phyloP scores from a whole-genome alignment of 2,888 invertebrate genomes.

The Ornithoptera priamus region DNA sequence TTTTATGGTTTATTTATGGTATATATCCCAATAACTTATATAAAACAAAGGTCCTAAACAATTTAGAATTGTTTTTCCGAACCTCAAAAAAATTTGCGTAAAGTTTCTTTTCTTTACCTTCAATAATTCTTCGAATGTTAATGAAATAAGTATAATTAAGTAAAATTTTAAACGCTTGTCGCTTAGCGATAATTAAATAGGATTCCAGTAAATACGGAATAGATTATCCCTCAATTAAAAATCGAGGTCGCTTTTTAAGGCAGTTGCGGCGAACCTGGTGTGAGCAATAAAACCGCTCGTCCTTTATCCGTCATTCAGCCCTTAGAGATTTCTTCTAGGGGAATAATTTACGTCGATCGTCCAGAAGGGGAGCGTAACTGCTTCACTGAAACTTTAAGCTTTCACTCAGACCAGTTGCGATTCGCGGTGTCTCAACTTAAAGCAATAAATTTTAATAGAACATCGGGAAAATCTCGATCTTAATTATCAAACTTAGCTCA shows the following conservation, averaged over 20 bases:
- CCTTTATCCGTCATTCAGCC: slow-evolving; percentile 79
- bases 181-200: slow-evolving; percentile 57
- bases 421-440: slow-evolving; percentile 72
- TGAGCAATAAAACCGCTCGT: slow-evolving; percentile 74
- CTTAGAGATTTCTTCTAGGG: slow-evolving; percentile 77
- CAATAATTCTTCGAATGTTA: not conserved
- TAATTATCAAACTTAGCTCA: slow-evolving; percentile 42
- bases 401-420: slow-evolving; percentile 73
- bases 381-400: slow-evolving; percentile 79
- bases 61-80: not conserved
- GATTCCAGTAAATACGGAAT: slow-evolving; percentile 63
- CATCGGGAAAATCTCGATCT: slow-evolving; percentile 52
- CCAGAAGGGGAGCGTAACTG: slow-evolving; percentile 76
- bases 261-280: slow-evolving; percentile 65
- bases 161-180: slow-evolving; percentile 4
- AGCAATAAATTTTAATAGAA: slow-evolving; percentile 73
- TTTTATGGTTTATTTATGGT: too few relatives aligned
- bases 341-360: slow-evolving; percentile 80
- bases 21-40: not conserved
- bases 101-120: too few relatives aligned
- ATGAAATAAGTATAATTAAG: too few relatives aligned
- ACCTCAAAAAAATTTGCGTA: not conserved
- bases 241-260: slow-evolving; percentile 72
- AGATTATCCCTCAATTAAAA: slow-evolving; percentile 75
- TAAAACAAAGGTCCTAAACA: not conserved